phyloP scores from a whole-genome alignment of 2,888 invertebrate genomes.

The Sylvicola cinctus region DNA sequence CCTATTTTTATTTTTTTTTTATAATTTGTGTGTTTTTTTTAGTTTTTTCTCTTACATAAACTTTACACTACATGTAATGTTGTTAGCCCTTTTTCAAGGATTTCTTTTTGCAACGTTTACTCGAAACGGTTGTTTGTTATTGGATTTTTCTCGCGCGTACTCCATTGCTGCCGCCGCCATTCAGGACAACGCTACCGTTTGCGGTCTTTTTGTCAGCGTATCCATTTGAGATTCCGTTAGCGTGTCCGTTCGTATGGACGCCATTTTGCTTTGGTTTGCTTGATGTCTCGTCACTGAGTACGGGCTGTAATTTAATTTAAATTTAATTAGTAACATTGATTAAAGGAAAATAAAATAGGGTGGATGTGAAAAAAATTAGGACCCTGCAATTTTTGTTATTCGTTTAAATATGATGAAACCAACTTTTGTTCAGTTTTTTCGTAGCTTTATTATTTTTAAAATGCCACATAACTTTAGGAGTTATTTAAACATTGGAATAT shows the following conservation, averaged over 20 bases:
- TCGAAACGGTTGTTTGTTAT: no score
- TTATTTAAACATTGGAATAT: no score
- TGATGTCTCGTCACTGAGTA: constrained; percentile 31
- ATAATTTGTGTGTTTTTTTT: no score
- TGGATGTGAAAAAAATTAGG: constrained; percentile 2
- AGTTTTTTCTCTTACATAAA: no score
- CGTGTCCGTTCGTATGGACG: constrained; percentile 15
- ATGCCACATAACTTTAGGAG: no score
- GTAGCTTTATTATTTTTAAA: constrained; percentile 4
- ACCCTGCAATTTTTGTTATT: no score
- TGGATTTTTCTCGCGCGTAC: constrained; percentile 1
- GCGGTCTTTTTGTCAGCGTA: neutral
- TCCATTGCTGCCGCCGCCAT: neutral
- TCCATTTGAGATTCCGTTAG: constrained; percentile 19
- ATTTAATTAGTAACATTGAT: constrained; percentile 5
- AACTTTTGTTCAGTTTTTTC: no score
- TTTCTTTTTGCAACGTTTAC: no score
- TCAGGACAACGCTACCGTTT: constrained; percentile 1
- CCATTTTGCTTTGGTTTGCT: constrained; percentile 16
- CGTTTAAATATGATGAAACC: no score
- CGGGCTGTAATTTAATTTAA: constrained; percentile 30
- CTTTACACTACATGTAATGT: no score
- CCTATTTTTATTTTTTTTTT: no score
- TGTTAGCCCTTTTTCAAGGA: no score
- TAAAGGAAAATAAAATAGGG: constrained; percentile 1